These are phyloP conservation scores for Megaleporinus macrocephalus DNA, from an alignment of 2,113 vertebrate genomes.

Conservation along the genomic window DNA sequence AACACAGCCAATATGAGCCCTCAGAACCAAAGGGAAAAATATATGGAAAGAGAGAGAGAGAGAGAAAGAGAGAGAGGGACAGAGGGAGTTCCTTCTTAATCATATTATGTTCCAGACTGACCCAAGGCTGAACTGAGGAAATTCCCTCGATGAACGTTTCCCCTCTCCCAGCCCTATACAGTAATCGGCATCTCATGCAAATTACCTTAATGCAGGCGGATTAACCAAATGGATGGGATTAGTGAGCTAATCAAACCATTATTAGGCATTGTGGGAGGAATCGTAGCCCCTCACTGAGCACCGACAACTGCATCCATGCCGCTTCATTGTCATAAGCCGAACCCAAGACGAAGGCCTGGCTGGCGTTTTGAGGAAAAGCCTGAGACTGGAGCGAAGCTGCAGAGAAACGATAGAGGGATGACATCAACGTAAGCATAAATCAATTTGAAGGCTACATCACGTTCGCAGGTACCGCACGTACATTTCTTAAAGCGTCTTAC, in stretches of 20 bases:
- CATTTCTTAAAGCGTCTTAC: not conserved
- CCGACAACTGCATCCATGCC: not conserved
- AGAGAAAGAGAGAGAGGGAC: not conserved
- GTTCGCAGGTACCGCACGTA: not conserved
- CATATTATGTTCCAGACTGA: constrained; percentile 32
- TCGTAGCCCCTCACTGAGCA: not conserved
- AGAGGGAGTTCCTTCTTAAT: not conserved
- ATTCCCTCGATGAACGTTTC: constrained; percentile 43
- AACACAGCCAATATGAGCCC: constrained; percentile 3
- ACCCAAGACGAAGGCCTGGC: not conserved
- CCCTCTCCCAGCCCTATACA: not conserved
- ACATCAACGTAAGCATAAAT: no score
- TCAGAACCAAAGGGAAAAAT: constrained; percentile 26
- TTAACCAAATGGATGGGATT: constrained; percentile 54
- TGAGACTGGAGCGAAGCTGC: not conserved
- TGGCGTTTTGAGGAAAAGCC: not conserved
- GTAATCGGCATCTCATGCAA: constrained; percentile 42
- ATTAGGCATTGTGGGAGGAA: constrained; percentile 28
- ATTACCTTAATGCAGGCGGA: constrained; percentile 45
- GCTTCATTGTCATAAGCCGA: not conserved
- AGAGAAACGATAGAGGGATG: not conserved
- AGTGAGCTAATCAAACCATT: constrained; percentile 43
- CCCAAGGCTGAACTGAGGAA: constrained; percentile 38
- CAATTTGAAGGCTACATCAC: not conserved
- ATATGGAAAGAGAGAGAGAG: constrained; percentile 8